These are phyloP conservation scores for Sicus ferrugineus DNA, from an alignment of 2,888 invertebrate genomes.

Conservation along the genomic window DNA sequence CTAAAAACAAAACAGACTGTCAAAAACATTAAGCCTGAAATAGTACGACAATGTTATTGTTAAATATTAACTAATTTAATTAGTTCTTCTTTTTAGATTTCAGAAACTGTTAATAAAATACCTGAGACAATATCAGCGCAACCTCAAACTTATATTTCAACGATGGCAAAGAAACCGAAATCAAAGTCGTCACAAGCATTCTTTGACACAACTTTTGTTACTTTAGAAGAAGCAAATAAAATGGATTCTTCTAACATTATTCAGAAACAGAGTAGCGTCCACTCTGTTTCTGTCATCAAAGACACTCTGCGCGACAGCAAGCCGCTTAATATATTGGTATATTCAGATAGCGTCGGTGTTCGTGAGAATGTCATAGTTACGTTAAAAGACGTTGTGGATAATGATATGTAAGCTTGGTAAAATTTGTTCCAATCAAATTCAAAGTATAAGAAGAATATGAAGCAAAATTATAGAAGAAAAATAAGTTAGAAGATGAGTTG, in stretches of 20 bases:
- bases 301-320: slow-evolving; percentile 66
- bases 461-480: no score
- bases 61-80: no score
- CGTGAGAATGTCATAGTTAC: slow-evolving; percentile 78
- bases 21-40: no score
- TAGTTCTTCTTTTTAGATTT: slow-evolving; percentile 18
- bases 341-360: slow-evolving; percentile 79
- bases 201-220: not conserved
- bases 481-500: no score
- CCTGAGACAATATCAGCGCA: not conserved
- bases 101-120: not conserved
- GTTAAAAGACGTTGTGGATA: slow-evolving; percentile 74
- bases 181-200: no score
- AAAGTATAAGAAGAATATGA: no score
- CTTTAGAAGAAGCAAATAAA: not conserved
- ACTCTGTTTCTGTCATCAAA: slow-evolving; percentile 51
- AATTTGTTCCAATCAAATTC: not conserved
- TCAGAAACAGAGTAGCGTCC: slow-evolving; percentile 31
- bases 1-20: slow-evolving; percentile 48
- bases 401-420: slow-evolving; percentile 70
- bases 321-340: slow-evolving; percentile 83
- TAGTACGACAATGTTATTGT: no score
- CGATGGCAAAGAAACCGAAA: no score
- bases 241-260: not conserved
- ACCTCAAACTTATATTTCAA: slow-evolving; percentile 15